A percentile compares a stretch with the other conserved stretches of the same genome.
phyloP scores from a whole-genome alignment of 2,113 vertebrate species.

The Uropsilus gracilis region DNA sequence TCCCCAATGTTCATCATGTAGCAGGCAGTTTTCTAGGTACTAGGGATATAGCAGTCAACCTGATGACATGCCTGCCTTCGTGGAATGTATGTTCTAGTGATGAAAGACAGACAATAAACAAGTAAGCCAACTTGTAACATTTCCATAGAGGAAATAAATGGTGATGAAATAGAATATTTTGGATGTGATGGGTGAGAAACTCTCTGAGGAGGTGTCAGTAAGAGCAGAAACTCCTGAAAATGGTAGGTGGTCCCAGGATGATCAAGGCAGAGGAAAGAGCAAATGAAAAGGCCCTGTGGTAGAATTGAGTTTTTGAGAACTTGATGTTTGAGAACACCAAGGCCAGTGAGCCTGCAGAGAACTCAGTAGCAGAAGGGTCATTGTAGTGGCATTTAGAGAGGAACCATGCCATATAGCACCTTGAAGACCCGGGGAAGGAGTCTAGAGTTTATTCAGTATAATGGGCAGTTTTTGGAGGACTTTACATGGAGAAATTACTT shows the following conservation, averaged over 20 bases:
- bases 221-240: background rate
- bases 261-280: background rate
- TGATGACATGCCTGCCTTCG: background rate
- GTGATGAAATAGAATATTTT: background rate
- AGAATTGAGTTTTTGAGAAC: background rate
- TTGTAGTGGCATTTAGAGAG: background rate
- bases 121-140: background rate
- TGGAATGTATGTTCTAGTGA: background rate
- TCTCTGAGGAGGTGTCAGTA: background rate
- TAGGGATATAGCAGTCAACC: background rate
- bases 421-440: background rate
- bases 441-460: background rate
- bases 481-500: background rate
- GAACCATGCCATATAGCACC: background rate
- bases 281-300: background rate
- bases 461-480: background rate
- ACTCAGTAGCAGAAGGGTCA: background rate
- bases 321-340: background rate
- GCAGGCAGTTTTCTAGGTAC: background rate
- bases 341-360: background rate
- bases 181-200: background rate
- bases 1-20: background rate
- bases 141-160: background rate
- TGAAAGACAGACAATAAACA: background rate
- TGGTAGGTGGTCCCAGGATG: background rate